Base-by-base conservation (phyloP, 2,113 vertebrate species). In the Egretta garzetta region DNA sequence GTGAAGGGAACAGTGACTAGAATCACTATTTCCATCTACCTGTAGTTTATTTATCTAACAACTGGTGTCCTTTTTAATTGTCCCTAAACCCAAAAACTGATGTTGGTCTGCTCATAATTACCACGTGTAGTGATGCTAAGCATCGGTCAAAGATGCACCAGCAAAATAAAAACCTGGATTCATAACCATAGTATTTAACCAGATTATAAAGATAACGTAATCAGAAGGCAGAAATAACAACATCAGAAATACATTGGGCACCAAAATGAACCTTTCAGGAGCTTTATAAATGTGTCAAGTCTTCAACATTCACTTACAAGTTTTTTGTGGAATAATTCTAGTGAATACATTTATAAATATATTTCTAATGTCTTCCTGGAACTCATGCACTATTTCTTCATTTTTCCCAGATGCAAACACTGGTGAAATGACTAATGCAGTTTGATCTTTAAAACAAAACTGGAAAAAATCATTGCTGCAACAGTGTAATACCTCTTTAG, bases 281-380 rank as follows among this genome's bases (percentile, higher is more conserved):
- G 43, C 88, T 88, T 80, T 76, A 67, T 21, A 63, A 85, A 73
- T 62, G 21, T 76, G 17, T 70, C 33, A 85, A 30, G 10, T 50
- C 33, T 80, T 93, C 66, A 80, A 45, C 49, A 67, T 35, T 76
- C 30, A 64, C 52, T 71, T 91, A 41, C 0, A 7, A 52, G 7
- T 56, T 72, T 16, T 66, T 62, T 56, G 33, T 58, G 60, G 39
- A 90, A 53, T 33, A 88, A 88, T 58, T 58, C 45, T 68, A 68
- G 67, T 73, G 21, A 86, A 86, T 55, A 73, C 18, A 88, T 76
- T 66, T 80, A 60, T 73, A 82, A 82, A 80, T 32, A 14, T 39
- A 82, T 94, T 85, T 96, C 53, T 80, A 88, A 58, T 21, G 56
- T 93, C 27, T 71, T 93, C 62, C 85, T 88, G 77, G 35, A 96